Conservation (phyloP, 2,113 vertebrate genomes). For the Tretioscincus oriximinensis region DNA sequence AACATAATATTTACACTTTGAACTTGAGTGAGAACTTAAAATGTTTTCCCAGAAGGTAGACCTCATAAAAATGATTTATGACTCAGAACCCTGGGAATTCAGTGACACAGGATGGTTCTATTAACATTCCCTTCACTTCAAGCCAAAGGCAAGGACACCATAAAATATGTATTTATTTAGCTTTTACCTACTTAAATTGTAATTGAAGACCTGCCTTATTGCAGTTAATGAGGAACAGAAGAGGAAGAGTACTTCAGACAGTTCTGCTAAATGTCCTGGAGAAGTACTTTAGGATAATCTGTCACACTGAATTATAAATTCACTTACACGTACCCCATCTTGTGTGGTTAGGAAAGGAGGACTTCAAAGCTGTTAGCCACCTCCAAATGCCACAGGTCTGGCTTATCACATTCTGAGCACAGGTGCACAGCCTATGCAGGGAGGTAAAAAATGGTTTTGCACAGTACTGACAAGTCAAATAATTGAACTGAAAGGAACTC, state of each 20-base stretch:
- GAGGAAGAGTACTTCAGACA: background rate
- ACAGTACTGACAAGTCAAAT: too few species aligned
- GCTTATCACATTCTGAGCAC: too few species aligned
- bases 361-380: too few species aligned
- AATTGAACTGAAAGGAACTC: too few species aligned
- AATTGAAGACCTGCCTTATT: slow-evolving; percentile 42
- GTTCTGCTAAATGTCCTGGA: slow-evolving; percentile 5
- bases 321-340: too few species aligned
- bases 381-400: too few species aligned
- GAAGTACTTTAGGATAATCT: too few species aligned
- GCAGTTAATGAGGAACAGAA: slow-evolving; percentile 15
- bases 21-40: slow-evolving; percentile 3
- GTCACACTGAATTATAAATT: too few species aligned
- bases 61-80: slow-evolving; percentile 42
- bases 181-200: slow-evolving; percentile 31
- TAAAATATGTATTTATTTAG: slow-evolving; percentile 1
- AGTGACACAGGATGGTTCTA: slow-evolving; percentile 9
- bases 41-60: slow-evolving; percentile 36
- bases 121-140: background rate
- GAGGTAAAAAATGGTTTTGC: too few species aligned
- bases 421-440: too few species aligned
- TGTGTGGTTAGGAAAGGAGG: too few species aligned
- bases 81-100: slow-evolving; percentile 42
- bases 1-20: slow-evolving; percentile 10
- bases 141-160: slow-evolving; percentile 17